Conservation (phyloP, 23 tunicate species). For the Halocynthia roretzi region DNA sequence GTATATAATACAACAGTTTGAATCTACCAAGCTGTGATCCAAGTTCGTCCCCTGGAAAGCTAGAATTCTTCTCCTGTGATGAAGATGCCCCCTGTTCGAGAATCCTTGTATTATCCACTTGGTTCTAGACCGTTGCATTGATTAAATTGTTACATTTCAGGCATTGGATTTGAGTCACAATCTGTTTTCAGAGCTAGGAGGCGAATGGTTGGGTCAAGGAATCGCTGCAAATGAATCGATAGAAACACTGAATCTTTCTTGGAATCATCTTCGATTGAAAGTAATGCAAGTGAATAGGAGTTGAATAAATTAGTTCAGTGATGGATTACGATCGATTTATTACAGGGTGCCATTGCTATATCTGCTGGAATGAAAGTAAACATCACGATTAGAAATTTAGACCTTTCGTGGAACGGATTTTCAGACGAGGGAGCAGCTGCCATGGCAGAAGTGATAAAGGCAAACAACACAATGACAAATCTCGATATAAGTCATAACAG, state of each 20-base stretch:
- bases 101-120: too few relatives aligned
- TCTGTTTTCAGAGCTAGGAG: slow-evolving; percentile 61
- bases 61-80: too few relatives aligned
- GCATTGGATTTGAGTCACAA: slow-evolving; percentile 63
- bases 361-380: slow-evolving; percentile 74
- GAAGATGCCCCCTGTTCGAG: too few relatives aligned
- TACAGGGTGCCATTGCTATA: slow-evolving; percentile 70
- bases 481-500: slow-evolving; percentile 77
- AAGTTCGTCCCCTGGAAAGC: too few relatives aligned
- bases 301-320: neutral
- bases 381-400: slow-evolving; percentile 61
- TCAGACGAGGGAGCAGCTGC: slow-evolving; percentile 81
- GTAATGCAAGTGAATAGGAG: slow-evolving; percentile 6
- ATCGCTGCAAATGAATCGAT: slow-evolving; percentile 80
- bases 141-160: slow-evolving; percentile 20
- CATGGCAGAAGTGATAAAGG: slow-evolving; percentile 67
- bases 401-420: slow-evolving; percentile 76
- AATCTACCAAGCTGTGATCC: too few relatives aligned
- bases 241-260: slow-evolving; percentile 57
- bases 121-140: too few relatives aligned
- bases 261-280: slow-evolving; percentile 80
- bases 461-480: slow-evolving; percentile 63
- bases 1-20: too few relatives aligned
- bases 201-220: slow-evolving; percentile 81
- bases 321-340: neutral